A percentile compares a stretch with the other conserved stretches of the same genome.
phyloP scores from a whole-genome alignment of 2,888 invertebrate species.

The Diarsia rubi region DNA sequence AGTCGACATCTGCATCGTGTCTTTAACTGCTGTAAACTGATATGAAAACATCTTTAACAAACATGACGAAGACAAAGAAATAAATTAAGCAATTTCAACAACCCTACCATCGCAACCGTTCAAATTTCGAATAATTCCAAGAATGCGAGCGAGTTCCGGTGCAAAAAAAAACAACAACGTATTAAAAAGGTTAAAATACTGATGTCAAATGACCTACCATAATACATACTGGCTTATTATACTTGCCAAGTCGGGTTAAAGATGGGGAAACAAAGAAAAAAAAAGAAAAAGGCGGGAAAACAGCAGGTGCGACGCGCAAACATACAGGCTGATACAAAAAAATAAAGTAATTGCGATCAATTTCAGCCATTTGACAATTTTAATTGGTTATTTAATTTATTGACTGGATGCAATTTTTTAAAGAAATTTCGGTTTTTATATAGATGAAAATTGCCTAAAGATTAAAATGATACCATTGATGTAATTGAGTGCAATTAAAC shows the following conservation, averaged over 20 bases:
- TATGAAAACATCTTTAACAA: constrained; percentile 28
- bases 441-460: constrained; percentile 32
- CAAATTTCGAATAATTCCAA: constrained; percentile 41
- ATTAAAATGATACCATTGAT: constrained; percentile 34
- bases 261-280: constrained; percentile 76
- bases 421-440: constrained; percentile 8
- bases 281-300: constrained; percentile 72
- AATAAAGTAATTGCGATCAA: constrained; percentile 39
- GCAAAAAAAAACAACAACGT: constrained; percentile 66
- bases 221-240: constrained; percentile 80
- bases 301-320: constrained; percentile 78
- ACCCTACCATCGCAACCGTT: constrained; percentile 40
- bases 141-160: constrained; percentile 66
- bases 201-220: constrained; percentile 82
- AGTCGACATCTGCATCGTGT: neutral
- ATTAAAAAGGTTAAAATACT: constrained; percentile 73
- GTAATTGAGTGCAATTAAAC: constrained; percentile 60
- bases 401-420: constrained; percentile 33
- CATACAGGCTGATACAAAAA: constrained; percentile 75
- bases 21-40: constrained; percentile 9
- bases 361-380: constrained; percentile 38
- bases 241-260: constrained; percentile 75
- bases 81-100: constrained; percentile 62
- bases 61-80: constrained; percentile 42
- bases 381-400: constrained; percentile 38